Evolutionary conservation across 2,888 invertebrate species (phyloP).

Genomic region (Polia nebulosa): DNA sequence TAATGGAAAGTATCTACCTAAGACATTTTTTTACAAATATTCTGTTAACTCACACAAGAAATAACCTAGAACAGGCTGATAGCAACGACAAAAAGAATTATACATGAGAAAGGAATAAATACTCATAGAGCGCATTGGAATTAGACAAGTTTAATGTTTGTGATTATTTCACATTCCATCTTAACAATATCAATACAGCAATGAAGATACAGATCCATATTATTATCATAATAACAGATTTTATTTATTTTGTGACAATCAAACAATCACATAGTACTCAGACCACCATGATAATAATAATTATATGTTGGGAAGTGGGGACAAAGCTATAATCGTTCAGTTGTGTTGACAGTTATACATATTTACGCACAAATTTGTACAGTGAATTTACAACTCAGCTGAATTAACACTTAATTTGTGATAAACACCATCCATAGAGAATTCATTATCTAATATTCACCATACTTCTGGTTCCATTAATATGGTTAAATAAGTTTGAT

Average conservation of each 20-base stretch:
- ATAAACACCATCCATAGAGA: constrained; percentile 81
- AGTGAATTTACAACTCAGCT: constrained; percentile 82
- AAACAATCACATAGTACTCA: constrained; percentile 76
- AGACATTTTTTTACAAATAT: constrained; percentile 80
- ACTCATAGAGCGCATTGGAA: constrained; percentile 59
- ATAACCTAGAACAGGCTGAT: constrained; percentile 79
- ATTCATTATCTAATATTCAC: constrained; percentile 80
- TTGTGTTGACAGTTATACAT: constrained; percentile 68
- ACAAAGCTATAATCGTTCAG: constrained; percentile 72
- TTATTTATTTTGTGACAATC: constrained; percentile 82
- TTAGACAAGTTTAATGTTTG: constrained; percentile 58
- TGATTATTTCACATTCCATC: constrained; percentile 62
- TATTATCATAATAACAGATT: constrained; percentile 65
- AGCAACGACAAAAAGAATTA: constrained; percentile 67
- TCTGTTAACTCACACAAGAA: constrained; percentile 75
- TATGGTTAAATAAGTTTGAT: constrained; percentile 80
- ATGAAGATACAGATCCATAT: constrained; percentile 78
- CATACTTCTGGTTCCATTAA: constrained; percentile 79
- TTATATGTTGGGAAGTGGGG: constrained; percentile 60
- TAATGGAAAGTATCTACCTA: constrained; percentile 83
- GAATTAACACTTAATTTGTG: constrained; percentile 70
- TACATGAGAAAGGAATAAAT: constrained; percentile 72
- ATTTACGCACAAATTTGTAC: constrained; percentile 71
- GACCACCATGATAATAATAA: constrained; percentile 71
- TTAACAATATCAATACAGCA: constrained; percentile 74